A percentile compares a stretch with the other conserved stretches of the same genome.
These are phyloP conservation scores for Ostrea edulis DNA, from an alignment of 1,140 invertebrate species.

Conservation along the genomic window DNA sequence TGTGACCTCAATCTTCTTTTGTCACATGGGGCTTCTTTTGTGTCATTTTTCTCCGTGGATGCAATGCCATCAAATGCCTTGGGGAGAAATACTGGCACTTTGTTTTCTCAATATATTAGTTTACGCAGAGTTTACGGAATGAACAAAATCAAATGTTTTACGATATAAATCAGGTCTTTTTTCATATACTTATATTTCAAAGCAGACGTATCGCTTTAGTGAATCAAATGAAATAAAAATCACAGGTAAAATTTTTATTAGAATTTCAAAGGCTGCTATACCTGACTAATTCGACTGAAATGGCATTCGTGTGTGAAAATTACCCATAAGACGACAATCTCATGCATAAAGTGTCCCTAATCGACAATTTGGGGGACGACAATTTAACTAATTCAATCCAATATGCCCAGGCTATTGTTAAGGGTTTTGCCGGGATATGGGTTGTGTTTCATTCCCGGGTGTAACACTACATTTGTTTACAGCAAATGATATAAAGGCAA, in stretches of 20 bases:
- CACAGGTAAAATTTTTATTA: conserved; percentile 18
- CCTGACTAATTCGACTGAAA: conserved; percentile 24
- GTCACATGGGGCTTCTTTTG: background rate
- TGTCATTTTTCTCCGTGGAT: too few species aligned
- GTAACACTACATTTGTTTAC: conserved; percentile 5
- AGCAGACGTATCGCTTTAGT: background rate
- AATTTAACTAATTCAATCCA: too few species aligned
- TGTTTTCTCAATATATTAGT: background rate
- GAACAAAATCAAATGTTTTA: conserved; percentile 4
- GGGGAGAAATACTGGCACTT: background rate
- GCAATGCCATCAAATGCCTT: background rate
- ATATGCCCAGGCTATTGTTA: background rate
- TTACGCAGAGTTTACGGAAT: background rate
- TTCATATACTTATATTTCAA: background rate
- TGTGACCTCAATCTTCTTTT: conserved; percentile 24
- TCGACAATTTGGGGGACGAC: background rate
- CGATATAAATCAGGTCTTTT: background rate
- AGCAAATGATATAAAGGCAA: conserved; percentile 20
- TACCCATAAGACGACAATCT: background rate
- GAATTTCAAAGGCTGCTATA: conserved; percentile 11
- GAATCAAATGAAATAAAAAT: conserved; percentile 25
- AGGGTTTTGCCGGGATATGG: background rate
- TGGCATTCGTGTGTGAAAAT: conserved; percentile 4
- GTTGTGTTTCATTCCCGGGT: background rate
- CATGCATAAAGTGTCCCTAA: conserved; percentile 17